Percentiles rank a stretch among this genome's conserved stretches.
Evolutionary conservation across 1,140 invertebrate genomes (phyloP).

Genomic region (Ceratoteleas bidentatus): DNA sequence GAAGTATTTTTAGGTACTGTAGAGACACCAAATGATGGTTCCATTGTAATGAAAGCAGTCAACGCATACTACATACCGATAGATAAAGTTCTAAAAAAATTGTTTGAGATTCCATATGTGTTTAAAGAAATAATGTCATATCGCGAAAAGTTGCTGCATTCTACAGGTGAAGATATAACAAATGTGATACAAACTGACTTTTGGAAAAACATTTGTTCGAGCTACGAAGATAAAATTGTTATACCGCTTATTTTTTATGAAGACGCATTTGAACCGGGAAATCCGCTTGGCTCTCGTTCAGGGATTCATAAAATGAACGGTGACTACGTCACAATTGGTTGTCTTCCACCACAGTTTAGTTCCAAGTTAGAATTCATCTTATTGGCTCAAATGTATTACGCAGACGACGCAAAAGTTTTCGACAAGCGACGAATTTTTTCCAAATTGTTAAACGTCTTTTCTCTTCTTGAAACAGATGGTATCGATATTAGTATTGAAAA

Average conservation of each 20-base stretch:
- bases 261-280: conserved; percentile 56
- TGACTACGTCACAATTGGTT: conserved; percentile 45
- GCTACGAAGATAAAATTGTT: conserved; percentile 29
- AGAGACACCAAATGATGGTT: neutral
- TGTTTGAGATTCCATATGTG: conserved; percentile 25
- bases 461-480: conserved; percentile 40
- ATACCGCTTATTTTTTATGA: conserved; percentile 48
- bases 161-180: conserved; percentile 11
- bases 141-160: conserved; percentile 6
- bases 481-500: conserved; percentile 48
- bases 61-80: conserved; percentile 22
- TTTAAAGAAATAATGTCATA: conserved; percentile 27
- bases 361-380: conserved; percentile 60
- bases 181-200: conserved; percentile 44
- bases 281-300: conserved; percentile 27
- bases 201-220: conserved; percentile 26
- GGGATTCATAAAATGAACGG: conserved; percentile 58
- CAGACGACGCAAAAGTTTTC: conserved; percentile 48
- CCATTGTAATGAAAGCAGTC: conserved; percentile 1
- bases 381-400: conserved; percentile 53
- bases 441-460: conserved; percentile 23
- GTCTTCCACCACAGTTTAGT: conserved; percentile 49
- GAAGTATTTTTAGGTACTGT: conserved; percentile 29
- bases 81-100: conserved; percentile 28
- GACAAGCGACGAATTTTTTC: conserved; percentile 41